phyloP scores from a whole-genome alignment of 2,888 invertebrate genomes.

The Hydrotaea diabolus region DNA sequence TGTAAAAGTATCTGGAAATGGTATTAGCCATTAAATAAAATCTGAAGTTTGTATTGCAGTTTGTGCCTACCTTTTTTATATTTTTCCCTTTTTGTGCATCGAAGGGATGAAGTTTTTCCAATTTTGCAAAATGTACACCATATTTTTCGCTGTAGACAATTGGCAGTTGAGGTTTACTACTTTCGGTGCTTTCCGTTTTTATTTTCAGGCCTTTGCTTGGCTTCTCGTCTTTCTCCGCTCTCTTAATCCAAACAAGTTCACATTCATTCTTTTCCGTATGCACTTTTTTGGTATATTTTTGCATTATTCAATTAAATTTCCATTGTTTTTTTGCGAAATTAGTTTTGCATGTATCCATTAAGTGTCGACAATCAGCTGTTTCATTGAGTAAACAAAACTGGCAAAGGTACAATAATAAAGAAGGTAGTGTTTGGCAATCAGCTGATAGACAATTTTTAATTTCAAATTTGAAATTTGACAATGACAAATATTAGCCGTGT shows the following conservation, averaged over 20 bases:
- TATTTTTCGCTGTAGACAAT: constrained; percentile 90
- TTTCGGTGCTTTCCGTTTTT: constrained; percentile 38
- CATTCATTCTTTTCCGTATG: constrained; percentile 68
- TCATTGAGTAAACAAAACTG: too few relatives aligned
- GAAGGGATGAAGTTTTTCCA: constrained; percentile 93
- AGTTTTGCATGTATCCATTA: not conserved
- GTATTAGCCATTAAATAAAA: not conserved
- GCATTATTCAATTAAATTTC: constrained; percentile 67
- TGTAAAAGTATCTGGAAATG: constrained; percentile 83
- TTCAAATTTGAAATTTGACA: too few relatives aligned
- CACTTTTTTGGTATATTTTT: constrained; percentile 70
- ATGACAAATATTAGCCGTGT: too few relatives aligned
- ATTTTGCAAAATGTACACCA: constrained; percentile 89
- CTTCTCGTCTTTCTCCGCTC: constrained; percentile 44
- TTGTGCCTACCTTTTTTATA: constrained; percentile 84
- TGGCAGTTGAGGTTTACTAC: constrained; percentile 82
- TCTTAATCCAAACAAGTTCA: constrained; percentile 71
- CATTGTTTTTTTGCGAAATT: not conserved
- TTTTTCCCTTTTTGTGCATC: constrained; percentile 93
- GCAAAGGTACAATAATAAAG: too few relatives aligned
- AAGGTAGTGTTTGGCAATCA: too few relatives aligned
- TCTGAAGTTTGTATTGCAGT: too few relatives aligned
- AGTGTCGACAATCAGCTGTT: not conserved
- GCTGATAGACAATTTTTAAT: too few relatives aligned
- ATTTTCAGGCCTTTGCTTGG: not conserved